Conservation (phyloP, 1,140 invertebrate genomes). For the Zaprionus gabonicus region DNA sequence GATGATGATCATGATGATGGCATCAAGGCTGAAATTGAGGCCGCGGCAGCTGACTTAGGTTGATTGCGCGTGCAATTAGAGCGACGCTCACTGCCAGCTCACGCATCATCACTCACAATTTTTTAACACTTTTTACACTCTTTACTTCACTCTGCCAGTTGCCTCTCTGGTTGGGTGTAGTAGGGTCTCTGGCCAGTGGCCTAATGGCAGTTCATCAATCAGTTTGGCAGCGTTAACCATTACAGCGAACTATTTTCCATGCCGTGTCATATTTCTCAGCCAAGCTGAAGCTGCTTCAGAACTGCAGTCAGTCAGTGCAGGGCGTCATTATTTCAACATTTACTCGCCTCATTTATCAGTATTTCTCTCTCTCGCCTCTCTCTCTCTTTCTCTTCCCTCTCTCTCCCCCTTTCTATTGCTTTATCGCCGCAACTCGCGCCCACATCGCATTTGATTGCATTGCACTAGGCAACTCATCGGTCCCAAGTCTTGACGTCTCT, state of each 20-base stretch:
- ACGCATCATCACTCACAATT: conserved; percentile 79
- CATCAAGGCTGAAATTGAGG: conserved; percentile 37
- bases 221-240: conserved; percentile 64
- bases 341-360: conserved; percentile 77
- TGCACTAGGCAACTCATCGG: background rate
- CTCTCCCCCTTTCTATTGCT: conserved; percentile 11
- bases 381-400: conserved; percentile 38
- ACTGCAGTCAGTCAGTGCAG: conserved; percentile 40
- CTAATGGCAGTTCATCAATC: conserved; percentile 78
- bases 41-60: conserved; percentile 23
- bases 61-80: conserved; percentile 79
- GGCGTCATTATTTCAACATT: conserved; percentile 76
- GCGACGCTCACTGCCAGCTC: conserved; percentile 27
- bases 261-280: conserved; percentile 56
- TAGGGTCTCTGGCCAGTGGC: conserved; percentile 45
- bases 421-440: conserved; percentile 54
- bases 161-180: conserved; percentile 12
- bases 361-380: conserved; percentile 42
- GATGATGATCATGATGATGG: conserved; percentile 75
- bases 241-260: conserved; percentile 59
- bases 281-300: conserved; percentile 9
- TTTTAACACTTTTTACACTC: conserved; percentile 80
- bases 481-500: conserved; percentile 26
- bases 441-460: conserved; percentile 39
- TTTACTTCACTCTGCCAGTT: conserved; percentile 36